A percentile compares a stretch with the other conserved stretches of the same genome.
These are phyloP conservation scores for Azorinus chamasolen DNA, from an alignment of 2,888 invertebrate species.

Conservation along the genomic window DNA sequence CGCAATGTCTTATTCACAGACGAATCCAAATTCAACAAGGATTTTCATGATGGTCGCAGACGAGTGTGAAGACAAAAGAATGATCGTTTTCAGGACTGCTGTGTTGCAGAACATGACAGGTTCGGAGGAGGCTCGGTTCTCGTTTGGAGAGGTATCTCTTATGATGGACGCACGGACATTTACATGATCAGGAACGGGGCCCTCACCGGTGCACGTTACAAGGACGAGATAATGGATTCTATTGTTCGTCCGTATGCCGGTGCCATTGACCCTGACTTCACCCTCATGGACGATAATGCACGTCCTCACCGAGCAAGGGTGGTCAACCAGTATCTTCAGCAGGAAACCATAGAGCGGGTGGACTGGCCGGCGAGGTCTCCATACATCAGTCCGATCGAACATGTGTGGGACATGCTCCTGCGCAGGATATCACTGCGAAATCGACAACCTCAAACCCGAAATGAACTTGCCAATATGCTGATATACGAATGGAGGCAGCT, in stretches of 20 bases:
- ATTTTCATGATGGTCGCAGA: too few relatives aligned
- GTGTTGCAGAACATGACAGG: conserved; percentile 33
- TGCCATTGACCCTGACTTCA: conserved; percentile 6
- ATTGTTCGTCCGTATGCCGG: conserved; percentile 8
- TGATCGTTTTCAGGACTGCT: conserved; percentile 29
- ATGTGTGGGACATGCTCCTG: neutral
- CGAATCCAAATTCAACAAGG: too few relatives aligned
- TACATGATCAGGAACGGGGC: conserved; percentile 33
- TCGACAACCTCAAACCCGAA: neutral
- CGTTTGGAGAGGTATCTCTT: conserved; percentile 40
- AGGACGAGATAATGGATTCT: conserved; percentile 37
- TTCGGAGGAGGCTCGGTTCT: conserved; percentile 39
- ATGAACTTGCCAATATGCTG: neutral
- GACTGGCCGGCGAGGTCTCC: conserved; percentile 19
- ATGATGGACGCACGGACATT: conserved; percentile 34
- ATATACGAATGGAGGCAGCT: neutral
- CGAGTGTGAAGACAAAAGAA: neutral
- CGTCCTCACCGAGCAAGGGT: conserved; percentile 8
- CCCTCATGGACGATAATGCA: conserved; percentile 20
- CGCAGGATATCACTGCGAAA: neutral
- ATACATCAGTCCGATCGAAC: conserved; percentile 12
- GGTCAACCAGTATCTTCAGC: neutral
- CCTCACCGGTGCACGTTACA: conserved; percentile 38
- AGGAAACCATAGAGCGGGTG: conserved; percentile 14
- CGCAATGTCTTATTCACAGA: too few relatives aligned